phyloP scores from a whole-genome alignment of 1,140 invertebrate species.

The Lordiphosa mommai region DNA sequence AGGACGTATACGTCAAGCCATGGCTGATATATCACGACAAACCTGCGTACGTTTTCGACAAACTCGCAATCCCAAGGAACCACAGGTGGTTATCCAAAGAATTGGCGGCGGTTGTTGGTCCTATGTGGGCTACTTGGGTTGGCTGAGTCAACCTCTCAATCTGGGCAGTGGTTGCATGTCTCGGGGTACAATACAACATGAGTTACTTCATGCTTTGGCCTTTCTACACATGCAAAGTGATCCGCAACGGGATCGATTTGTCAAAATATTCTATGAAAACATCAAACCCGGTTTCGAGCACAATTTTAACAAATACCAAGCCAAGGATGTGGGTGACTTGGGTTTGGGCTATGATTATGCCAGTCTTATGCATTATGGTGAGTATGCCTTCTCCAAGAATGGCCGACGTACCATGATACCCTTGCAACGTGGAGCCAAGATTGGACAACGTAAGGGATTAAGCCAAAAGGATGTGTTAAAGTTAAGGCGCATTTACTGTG shows the following conservation, averaged over 20 bases:
- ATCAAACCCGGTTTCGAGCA: slow-evolving; percentile 81
- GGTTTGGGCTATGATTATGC: slow-evolving; percentile 83
- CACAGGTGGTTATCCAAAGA: slow-evolving; percentile 53
- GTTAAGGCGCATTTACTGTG: slow-evolving; percentile 80
- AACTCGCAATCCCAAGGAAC: slow-evolving; percentile 3
- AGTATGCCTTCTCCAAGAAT: slow-evolving; percentile 86
- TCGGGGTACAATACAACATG: slow-evolving; percentile 83
- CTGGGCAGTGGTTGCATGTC: slow-evolving; percentile 42
- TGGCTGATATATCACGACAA: slow-evolving; percentile 24
- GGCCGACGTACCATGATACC: slow-evolving; percentile 85
- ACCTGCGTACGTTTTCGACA: slow-evolving; percentile 37
- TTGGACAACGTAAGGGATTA: slow-evolving; percentile 81
- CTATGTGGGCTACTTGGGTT: slow-evolving; percentile 80
- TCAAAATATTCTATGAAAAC: slow-evolving; percentile 84
- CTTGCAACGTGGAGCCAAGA: slow-evolving; percentile 13
- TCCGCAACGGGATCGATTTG: slow-evolving; percentile 84
- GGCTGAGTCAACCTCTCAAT: slow-evolving; percentile 58
- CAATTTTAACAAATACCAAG: slow-evolving; percentile 81
- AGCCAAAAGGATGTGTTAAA: slow-evolving; percentile 81
- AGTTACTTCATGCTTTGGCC: slow-evolving; percentile 84
- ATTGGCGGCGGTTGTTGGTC: slow-evolving; percentile 80
- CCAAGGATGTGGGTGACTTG: slow-evolving; percentile 76
- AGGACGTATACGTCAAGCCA: slow-evolving; percentile 2
- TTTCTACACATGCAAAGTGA: slow-evolving; percentile 87
- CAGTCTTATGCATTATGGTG: slow-evolving; percentile 85